phyloP scores from a whole-genome alignment of 2,797 vertebrate species.

The Peromyscus aztecus region DNA sequence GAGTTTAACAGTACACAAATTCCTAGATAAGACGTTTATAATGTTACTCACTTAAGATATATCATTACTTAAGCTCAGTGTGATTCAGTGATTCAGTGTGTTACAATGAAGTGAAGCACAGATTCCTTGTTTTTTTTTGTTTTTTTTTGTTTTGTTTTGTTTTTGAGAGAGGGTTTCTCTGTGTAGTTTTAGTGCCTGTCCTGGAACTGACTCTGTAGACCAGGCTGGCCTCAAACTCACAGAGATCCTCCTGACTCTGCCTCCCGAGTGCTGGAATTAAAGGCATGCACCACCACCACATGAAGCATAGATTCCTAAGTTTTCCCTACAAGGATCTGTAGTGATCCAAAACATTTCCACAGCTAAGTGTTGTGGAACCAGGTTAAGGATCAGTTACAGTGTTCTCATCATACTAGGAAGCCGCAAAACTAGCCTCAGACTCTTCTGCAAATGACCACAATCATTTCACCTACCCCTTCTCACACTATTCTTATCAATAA shows the following conservation, averaged over 20 bases:
- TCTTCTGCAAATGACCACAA: neutral
- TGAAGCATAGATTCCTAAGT: neutral
- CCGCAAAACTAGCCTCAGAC: neutral
- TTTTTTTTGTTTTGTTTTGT: too few species aligned
- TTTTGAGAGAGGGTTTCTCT: too few species aligned
- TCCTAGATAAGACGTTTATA: neutral
- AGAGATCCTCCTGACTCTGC: too few species aligned
- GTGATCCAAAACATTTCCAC: neutral
- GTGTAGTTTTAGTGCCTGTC: too few species aligned
- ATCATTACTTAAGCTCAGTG: neutral
- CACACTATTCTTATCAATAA: neutral
- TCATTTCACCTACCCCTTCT: neutral
- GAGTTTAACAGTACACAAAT: neutral
- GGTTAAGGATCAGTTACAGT: neutral
- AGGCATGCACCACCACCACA: too few species aligned
- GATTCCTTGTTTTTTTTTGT: too few species aligned
- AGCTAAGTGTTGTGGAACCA: neutral
- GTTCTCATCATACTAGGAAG: neutral
- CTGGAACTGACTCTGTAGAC: too few species aligned
- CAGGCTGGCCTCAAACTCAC: too few species aligned
- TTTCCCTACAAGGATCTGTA: neutral
- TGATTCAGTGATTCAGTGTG: neutral
- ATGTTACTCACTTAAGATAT: neutral
- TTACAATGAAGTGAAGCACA: neutral
- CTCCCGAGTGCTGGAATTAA: too few species aligned